Percentiles rank a stretch among this genome's conserved stretches.
These are phyloP conservation scores for Belonocnema kinseyi DNA, from an alignment of 1,140 invertebrate genomes.

Conservation along the genomic window DNA sequence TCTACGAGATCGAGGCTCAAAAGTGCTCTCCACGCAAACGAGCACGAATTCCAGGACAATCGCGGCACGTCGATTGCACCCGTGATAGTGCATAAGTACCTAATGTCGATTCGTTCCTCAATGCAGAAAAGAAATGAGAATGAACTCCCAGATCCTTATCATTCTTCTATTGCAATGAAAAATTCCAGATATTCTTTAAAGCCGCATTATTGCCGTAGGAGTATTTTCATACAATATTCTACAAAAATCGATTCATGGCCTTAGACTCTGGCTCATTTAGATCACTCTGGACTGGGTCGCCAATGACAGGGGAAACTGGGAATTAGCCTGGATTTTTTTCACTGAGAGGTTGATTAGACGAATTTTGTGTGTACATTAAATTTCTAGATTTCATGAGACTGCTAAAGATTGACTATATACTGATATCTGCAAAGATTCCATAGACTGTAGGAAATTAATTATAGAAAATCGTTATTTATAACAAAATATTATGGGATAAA, in stretches of 20 bases:
- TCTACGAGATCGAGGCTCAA: neutral
- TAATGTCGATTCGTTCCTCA: neutral
- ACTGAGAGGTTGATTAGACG: too few species aligned
- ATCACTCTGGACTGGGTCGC: too few species aligned
- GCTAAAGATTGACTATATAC: too few species aligned
- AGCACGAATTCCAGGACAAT: conserved; percentile 39
- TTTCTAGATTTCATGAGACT: too few species aligned
- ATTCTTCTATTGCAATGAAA: neutral
- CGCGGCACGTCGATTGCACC: conserved; percentile 38
- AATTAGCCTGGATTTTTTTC: too few species aligned
- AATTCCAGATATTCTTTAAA: neutral
- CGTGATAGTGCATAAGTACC: conserved; percentile 39
- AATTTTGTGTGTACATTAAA: too few species aligned
- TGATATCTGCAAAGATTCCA: too few species aligned
- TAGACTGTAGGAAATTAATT: too few species aligned
- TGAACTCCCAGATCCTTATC: neutral
- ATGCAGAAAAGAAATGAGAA: conserved; percentile 3
- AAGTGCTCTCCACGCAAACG: conserved; percentile 32
- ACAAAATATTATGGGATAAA: too few species aligned
- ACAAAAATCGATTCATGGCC: neutral
- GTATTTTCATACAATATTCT: neutral
- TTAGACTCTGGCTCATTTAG: too few species aligned
- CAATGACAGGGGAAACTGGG: too few species aligned
- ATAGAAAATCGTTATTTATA: too few species aligned
- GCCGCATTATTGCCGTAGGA: neutral